These are phyloP conservation scores for Hydractinia symbiolongicarpus DNA, from an alignment of 30 jellyfish, hydroid and myxozoan species.

Conservation along the genomic window DNA sequence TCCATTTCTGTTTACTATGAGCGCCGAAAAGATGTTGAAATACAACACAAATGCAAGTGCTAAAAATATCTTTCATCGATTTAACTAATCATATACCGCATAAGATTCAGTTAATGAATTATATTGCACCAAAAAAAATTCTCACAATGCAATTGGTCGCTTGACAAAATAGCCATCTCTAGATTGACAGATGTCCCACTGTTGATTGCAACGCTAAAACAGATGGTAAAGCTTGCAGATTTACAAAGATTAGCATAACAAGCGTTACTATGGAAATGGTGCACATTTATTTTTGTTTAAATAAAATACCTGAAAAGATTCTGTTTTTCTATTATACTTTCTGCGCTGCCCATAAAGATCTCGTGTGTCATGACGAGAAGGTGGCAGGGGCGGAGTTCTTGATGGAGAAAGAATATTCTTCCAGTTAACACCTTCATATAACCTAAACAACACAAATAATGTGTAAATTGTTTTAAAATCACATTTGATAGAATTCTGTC, in stretches of 20 bases:
- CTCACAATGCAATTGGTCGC: conserved; percentile 9
- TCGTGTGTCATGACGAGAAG: not conserved
- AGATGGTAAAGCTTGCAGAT: too few relatives aligned
- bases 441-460: not conserved
- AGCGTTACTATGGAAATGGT: too few relatives aligned
- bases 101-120: not conserved
- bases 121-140: not conserved
- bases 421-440: conserved; percentile 8
- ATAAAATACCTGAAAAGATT: not conserved
- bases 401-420: not conserved
- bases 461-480: too few relatives aligned
- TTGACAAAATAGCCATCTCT: conserved; percentile 2
- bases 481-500: too few relatives aligned
- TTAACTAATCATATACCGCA: not conserved
- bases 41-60: not conserved
- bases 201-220: too few relatives aligned
- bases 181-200: not conserved
- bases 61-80: not conserved
- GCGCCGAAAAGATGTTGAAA: not conserved
- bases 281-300: too few relatives aligned
- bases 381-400: not conserved
- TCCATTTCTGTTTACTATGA: too few relatives aligned
- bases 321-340: not conserved
- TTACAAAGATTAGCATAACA: too few relatives aligned
- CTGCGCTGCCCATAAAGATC: not conserved